A percentile compares a stretch with the other conserved stretches of the same genome.
Evolutionary conservation across 2,888 invertebrate species (phyloP).

Genomic region (Drosophila suboccidentalis): DNA sequence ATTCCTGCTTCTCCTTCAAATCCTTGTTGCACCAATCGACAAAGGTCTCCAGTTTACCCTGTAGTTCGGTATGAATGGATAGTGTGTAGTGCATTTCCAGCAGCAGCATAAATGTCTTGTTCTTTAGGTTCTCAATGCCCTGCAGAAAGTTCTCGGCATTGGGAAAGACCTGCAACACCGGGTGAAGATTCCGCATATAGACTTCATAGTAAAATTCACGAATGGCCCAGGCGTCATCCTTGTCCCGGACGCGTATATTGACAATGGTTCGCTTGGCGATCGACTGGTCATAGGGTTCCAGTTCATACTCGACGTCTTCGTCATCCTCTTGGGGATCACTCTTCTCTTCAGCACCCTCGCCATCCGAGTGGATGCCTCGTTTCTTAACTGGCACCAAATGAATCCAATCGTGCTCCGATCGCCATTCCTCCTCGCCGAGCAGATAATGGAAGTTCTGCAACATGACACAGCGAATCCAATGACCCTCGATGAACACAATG

Average conservation of each 20-base stretch:
- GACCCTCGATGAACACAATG: conserved; percentile 84
- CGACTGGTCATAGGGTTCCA: conserved; percentile 82
- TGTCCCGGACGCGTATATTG: conserved; percentile 82
- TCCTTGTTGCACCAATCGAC: conserved; percentile 80
- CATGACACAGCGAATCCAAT: conserved; percentile 83
- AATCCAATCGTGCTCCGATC: conserved; percentile 84
- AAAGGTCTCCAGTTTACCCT: conserved; percentile 78
- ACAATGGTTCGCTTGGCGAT: conserved; percentile 78
- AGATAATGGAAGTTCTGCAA: conserved; percentile 85
- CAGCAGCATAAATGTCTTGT: conserved; percentile 82
- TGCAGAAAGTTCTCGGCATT: conserved; percentile 73
- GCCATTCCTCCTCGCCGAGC: conserved; percentile 84
- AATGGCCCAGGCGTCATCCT: conserved; percentile 84
- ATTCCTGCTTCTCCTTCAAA: conserved; percentile 78
- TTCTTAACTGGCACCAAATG: conserved; percentile 67
- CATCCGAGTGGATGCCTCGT: conserved; percentile 60
- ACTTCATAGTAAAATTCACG: conserved; percentile 83
- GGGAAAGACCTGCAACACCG: conserved; percentile 81
- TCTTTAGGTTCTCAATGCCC: conserved; percentile 81
- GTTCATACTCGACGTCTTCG: conserved; percentile 54
- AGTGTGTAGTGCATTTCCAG: conserved; percentile 84
- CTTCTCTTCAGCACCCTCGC: conserved; percentile 14
- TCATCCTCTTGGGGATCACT: conserved; percentile 49
- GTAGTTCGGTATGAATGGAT: conserved; percentile 80
- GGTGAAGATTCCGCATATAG: conserved; percentile 79